Base-by-base conservation (phyloP, 1,140 invertebrate genomes). In the Hycleus cichorii region DNA sequence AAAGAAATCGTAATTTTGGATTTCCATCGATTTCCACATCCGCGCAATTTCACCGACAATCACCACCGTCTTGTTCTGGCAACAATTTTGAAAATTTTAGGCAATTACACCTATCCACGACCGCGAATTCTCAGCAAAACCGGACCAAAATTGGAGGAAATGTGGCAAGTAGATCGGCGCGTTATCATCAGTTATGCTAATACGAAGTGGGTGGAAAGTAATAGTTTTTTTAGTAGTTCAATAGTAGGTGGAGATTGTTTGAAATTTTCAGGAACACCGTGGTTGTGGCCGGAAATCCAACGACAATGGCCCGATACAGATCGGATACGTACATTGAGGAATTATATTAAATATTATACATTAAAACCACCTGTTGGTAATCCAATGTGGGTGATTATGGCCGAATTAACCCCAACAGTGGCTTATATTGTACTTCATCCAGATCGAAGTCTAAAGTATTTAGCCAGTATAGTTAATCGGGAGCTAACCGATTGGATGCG, bases 331-430 rank as follows among this genome's bases (percentile, higher is more conserved):
- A 77, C 75, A 24, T 75, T 87, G 12, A 70, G 77, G 58, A 51
- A 68, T 39, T 87, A 80, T 69, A 71, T 87, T 54, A 75, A 82
- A 57, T 64, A 71, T 8, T 66, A 74, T 4, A 75, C 81, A 40
- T 26, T 70, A 69, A 64, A 68, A 51, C 42, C 72, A 69, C 18
- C 72, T 66, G 49, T 75, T 72, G 7, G 74, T 48, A 81, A 79
- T 51, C 81, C 80, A 2, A 67, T 87, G 18, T 87, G 84, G 81
- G 86, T 87, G 0, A 81, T 85, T 1, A 90, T 90, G 88, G 87
- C 87, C 0, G 86, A 91, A 73, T 77, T 89, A 40, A 90, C 89
- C 0, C 87, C 88, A 1, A 79, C 77, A 7, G 76, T 83, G 0
- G 69, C 83, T 39, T 85, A 87, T 53, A 77, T 89, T 45, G 71